These are phyloP conservation scores for Seriola aureovittata DNA, from an alignment of 2,113 vertebrate species.

Conservation along the genomic window DNA sequence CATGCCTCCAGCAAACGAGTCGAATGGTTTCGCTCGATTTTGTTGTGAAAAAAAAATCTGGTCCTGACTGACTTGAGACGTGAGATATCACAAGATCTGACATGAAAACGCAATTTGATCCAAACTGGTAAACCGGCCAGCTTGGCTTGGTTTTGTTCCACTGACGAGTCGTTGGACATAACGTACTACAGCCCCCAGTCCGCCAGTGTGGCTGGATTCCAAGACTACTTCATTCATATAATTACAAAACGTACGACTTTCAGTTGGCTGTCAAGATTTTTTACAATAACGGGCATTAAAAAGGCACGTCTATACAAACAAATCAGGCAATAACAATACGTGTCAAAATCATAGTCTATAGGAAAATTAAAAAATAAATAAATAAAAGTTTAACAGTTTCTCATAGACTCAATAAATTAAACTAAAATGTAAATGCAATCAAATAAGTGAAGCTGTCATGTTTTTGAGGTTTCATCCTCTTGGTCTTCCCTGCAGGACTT, in stretches of 20 bases:
- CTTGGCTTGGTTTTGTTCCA: slow-evolving; percentile 8
- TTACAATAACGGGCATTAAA: too few species aligned
- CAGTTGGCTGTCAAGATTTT: neutral
- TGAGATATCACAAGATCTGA: slow-evolving; percentile 2
- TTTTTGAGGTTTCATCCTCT: neutral
- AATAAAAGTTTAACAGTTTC: neutral
- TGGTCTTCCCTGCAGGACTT: neutral
- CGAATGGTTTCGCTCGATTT: rapidly evolving
- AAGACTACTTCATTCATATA: slow-evolving; percentile 8
- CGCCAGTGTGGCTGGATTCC: neutral
- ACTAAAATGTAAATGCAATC: neutral
- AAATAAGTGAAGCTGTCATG: neutral
- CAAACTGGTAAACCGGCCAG: slow-evolving; percentile 15
- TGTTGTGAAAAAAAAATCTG: neutral
- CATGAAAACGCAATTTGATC: neutral
- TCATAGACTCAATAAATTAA: neutral
- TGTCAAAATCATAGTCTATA: neutral
- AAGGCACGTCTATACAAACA: neutral
- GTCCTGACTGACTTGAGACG: neutral
- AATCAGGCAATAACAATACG: neutral
- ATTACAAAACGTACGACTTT: neutral
- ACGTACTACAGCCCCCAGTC: neutral
- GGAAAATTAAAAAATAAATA: neutral
- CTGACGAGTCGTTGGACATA: neutral
- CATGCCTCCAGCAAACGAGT: rapidly evolving